Conservation (phyloP, 2,888 invertebrate species). For the Stenodema calcarata region DNA sequence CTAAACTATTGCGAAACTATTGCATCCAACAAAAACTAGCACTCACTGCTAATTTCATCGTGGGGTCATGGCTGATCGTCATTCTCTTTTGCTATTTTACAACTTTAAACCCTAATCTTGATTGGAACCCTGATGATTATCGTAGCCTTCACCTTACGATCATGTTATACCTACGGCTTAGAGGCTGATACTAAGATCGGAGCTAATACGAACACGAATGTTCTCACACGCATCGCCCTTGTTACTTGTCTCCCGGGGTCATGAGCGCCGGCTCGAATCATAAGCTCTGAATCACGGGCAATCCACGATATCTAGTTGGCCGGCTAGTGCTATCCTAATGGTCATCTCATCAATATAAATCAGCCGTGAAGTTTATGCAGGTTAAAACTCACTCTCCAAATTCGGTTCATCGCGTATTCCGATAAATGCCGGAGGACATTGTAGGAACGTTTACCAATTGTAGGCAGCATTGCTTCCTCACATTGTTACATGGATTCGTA, state of each 20-base stretch:
- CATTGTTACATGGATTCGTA: no score
- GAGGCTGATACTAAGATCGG: conserved; percentile 11
- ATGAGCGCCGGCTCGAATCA: background rate
- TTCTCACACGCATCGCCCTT: conserved; percentile 38
- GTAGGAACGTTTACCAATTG: no score
- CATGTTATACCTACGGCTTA: conserved; percentile 1
- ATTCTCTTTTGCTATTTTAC: conserved; percentile 26
- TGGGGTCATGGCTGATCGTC: conserved; percentile 8
- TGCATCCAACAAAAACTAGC: background rate
- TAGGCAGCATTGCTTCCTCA: no score
- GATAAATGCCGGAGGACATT: no score
- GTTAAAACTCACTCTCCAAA: background rate
- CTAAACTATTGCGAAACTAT: background rate
- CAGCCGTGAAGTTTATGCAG: background rate
- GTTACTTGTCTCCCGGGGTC: background rate
- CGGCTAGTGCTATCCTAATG: background rate
- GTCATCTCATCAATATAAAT: background rate
- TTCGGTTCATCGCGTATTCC: background rate
- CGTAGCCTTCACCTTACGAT: conserved; percentile 35
- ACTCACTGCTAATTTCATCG: background rate
- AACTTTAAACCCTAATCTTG: conserved; percentile 20
- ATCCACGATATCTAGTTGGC: background rate
- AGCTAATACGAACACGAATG: conserved; percentile 32
- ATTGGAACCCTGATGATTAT: conserved; percentile 5
- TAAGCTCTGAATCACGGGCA: background rate